Evolutionary conservation across 1,140 invertebrate species (phyloP), one percentile per base, ranked within the genome.

Genomic region (Leptopilina clavipes): DNA sequence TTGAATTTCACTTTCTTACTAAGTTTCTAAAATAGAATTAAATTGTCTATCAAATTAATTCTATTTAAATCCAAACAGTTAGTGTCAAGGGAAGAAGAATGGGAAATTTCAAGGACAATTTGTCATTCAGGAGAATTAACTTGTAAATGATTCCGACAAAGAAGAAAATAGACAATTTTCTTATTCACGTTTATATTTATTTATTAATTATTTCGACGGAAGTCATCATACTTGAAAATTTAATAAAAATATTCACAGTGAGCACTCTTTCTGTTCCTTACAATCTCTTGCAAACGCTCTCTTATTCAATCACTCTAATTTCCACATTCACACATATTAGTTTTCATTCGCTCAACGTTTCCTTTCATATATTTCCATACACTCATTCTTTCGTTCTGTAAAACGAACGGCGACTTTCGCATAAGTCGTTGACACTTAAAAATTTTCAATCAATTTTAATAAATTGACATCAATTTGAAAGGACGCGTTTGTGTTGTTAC

Each of bases 161-260:
- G 5, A 31, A 31, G 25, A 19, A 3, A 25, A 12, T 25, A 59
- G 11, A 79, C 74, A 72, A 77, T 84, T 83, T 82, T 85, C 80
- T 83, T 82, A 89, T 81, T 87, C 87, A 89, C 90, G 83, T 86
- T 89, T 89, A 90, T 84, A 83, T 90, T 90, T 89, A 89, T 90
- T 90, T 91, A 91, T 90, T 91, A 89, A 89, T 89, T 89, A 84
- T 89, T 89, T 83, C 84, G 89, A 90, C 89, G 88, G 86, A 91
- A 89, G 89, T 91, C 88, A 89, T 89, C 88, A 90, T 90, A 91
- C 86, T 90, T 90, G 89, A 89, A 91, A 90, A 91, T 91, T 91
- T 90, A 91, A 91, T 90, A 90, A 91, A 91, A 91, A 91, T 91
- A 91, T 91, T 91, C 89, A 91, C 89, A 90, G 81, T 89, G 87